A percentile compares a stretch with the other conserved stretches of the same genome.
These are phyloP conservation scores for Salvator merianae DNA, from an alignment of 2,113 vertebrate species.

Conservation along the genomic window DNA sequence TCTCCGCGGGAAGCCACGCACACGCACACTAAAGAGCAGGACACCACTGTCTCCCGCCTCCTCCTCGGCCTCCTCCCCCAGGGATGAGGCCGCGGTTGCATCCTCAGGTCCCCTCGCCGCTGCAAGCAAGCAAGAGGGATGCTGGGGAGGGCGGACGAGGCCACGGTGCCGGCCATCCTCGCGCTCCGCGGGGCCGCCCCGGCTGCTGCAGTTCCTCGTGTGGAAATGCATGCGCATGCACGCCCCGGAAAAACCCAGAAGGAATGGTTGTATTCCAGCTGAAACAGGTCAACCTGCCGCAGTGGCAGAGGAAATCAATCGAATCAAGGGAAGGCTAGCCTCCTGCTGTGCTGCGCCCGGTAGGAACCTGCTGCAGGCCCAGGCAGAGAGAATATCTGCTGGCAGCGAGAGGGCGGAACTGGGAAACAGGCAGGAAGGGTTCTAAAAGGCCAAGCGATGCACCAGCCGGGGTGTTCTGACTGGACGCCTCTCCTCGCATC, in stretches of 20 bases:
- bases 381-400: not conserved
- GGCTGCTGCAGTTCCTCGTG: too few relatives aligned
- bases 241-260: conserved; percentile 23
- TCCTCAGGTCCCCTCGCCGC: conserved; percentile 45
- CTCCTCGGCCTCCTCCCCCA: conserved; percentile 41
- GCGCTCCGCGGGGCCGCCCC: too few relatives aligned
- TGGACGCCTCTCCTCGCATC: not conserved
- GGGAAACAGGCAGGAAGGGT: not conserved
- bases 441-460: not conserved
- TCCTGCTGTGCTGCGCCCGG: not conserved
- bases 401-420: accelerated
- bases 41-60: not conserved
- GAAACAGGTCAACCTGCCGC: conserved; percentile 2
- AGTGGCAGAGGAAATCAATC: conserved; percentile 1
- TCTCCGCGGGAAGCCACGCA: conserved; percentile 29
- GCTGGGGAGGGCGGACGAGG: not conserved
- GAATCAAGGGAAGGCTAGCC: conserved; percentile 23
- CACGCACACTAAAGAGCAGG: not conserved
- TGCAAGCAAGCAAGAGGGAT: conserved; percentile 33
- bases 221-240: too few relatives aligned
- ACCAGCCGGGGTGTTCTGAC: not conserved
- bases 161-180: too few relatives aligned
- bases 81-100: conserved; percentile 44
- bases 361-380: not conserved
- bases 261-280: not conserved